Evolutionary conservation across 1,140 invertebrate genomes (phyloP), one percentile per base, ranked within the genome.

Genomic region (Solenopsis fugax): DNA sequence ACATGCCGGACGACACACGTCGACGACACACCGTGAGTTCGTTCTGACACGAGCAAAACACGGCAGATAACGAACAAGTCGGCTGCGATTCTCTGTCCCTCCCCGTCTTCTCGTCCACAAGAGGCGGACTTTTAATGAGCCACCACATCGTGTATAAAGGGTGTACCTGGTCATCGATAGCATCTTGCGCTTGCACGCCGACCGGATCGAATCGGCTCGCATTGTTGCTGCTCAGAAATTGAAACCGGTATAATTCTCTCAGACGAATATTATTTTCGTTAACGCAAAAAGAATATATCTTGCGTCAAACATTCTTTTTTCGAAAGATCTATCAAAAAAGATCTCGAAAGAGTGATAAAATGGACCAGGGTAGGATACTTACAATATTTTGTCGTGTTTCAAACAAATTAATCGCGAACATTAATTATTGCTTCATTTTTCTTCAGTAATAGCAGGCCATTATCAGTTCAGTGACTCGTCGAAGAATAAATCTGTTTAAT

Each of bases 61-160:
- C 77, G 87, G 37, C 52, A 90, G 90, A 91, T 91, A 92, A 86
- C 87, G 71, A 86, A 89, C 69, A 56, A 54, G 50, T 77, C 62
- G 62, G 56, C 65, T 77, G 84, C 71, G 72, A 76, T 62, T n/a
- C 72, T 81, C 37, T 12, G 29, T 77, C 45, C 41, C 67, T 80
- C 24, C 29, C 58, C 7, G 56, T 76, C 78, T 85, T 50, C 86
- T 72, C 58, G 50, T 71, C 67, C 73, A 34, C 87, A 54, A 76
- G 78, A 69, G 29, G 62, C 37, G 24, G 50, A 89, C 73, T 92
- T 90, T 90, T 92, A 91, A 92, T 88, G 86, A 88, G 85, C 75
- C 64, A 86, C 73, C 73, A 58, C 67, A 80, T 60, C 71, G 21
- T 67, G 80, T 72, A 78, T 67, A 64, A 71, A 64, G 54, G 64